Evolutionary conservation across 2,113 vertebrate species (phyloP).

Genomic region (Chionodraco myersi): DNA sequence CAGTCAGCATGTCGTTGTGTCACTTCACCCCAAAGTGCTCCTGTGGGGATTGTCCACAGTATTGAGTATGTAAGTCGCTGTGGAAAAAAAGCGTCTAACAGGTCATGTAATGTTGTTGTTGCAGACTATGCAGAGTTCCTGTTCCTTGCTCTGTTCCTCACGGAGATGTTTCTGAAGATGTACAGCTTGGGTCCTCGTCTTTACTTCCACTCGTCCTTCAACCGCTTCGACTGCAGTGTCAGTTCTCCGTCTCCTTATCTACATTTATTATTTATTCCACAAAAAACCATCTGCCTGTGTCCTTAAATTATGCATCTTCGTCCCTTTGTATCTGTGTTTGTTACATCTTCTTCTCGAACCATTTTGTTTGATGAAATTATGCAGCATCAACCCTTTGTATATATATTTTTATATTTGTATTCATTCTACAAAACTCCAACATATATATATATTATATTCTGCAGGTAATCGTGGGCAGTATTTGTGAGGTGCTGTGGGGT

Average conservation of each 20-base stretch:
- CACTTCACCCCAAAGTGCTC: no score
- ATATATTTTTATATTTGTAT: no score
- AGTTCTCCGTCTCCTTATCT: slow-evolving; percentile 68
- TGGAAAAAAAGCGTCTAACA: no score
- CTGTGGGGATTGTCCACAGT: no score
- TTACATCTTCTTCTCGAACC: no score
- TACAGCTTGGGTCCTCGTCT: slow-evolving; percentile 96
- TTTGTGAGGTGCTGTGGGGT: slow-evolving; percentile 98
- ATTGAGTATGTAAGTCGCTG: no score
- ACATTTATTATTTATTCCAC: not conserved
- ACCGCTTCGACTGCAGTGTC: slow-evolving; percentile 98
- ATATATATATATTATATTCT: slow-evolving; percentile 8
- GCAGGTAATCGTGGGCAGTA: slow-evolving; percentile 97
- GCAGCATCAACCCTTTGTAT: no score
- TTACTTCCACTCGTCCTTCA: slow-evolving; percentile 99
- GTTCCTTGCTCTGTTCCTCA: slow-evolving; percentile 95
- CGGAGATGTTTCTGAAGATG: slow-evolving; percentile 99
- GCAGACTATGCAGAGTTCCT: slow-evolving; percentile 98
- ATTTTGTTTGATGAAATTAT: no score
- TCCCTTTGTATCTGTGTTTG: not conserved
- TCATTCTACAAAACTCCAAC: no score
- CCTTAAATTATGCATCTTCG: slow-evolving; percentile 65
- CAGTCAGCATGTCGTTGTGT: no score
- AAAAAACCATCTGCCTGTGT: not conserved
- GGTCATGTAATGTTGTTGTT: slow-evolving; percentile 1